Evolutionary conservation across 2,113 vertebrate genomes (phyloP), one percentile per base, ranked within the genome.

Genomic region (Haliaeetus leucogaster): DNA sequence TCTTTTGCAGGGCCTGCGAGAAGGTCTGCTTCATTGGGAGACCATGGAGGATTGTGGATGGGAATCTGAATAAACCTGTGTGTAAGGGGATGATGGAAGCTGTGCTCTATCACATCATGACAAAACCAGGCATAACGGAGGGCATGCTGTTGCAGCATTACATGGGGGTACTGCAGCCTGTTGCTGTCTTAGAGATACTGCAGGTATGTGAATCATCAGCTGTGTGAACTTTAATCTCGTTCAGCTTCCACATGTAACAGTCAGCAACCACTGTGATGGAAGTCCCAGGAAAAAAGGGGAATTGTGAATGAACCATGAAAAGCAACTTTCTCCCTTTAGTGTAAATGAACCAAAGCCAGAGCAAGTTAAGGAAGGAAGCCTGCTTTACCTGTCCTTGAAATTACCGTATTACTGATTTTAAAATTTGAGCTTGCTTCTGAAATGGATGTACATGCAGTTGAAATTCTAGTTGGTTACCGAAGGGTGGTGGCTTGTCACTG

Each of bases 41-140:
- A 16, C 99, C 99, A 0, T 99, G 99, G 99, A 98, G 99, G 47
- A 97, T 99, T 7, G 99, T 99, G 84, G 99, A 99, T 2, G 99
- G 99, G 27, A 98, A 94, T 6, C 94, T 99, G 94, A 99, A 99
- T 94, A 96, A 96, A 23, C 98, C 98, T 0, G 99, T 99, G 97
- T 99, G 99, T 80, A 99, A 99, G 83, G 99, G 99, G 21, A 99
- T 99, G 99, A 96, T 99, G 98, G 99, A 99, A 83, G 98, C 98
- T 0, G 29, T 99, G 81, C 98, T 99, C 8, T 98, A 98, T 89
- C 99, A 99, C 95, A 78, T 99, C 98, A 99, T 99, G 99, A 98
- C 96, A 8, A 97, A 95, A 59, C 99, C 99, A 0, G 99, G 99
- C 5, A 15, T 99, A 47, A 98, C 98, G 0, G 98, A 99, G 96